Evolutionary conservation across 2,888 invertebrate genomes (phyloP).

Genomic region (Trichogramma dendrolimi): DNA sequence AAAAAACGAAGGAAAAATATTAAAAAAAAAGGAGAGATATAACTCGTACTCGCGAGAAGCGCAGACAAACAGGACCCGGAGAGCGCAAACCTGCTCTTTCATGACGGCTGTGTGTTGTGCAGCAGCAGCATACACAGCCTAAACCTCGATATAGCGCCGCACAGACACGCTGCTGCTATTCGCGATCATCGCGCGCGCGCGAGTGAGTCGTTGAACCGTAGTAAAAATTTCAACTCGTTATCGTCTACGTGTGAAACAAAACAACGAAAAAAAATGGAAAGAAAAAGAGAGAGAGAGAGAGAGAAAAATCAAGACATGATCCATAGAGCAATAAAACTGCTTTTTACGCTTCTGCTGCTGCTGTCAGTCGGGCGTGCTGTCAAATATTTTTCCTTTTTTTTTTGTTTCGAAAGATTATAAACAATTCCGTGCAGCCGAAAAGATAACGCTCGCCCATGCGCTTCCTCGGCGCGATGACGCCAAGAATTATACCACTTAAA

Average conservation of each 20-base stretch:
- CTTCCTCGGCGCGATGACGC: too few species aligned
- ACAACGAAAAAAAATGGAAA: not conserved
- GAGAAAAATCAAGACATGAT: not conserved
- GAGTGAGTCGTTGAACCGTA: too few species aligned
- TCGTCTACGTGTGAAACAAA: not conserved
- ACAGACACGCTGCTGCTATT: slow-evolving; percentile 11
- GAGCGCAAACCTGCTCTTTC: not conserved
- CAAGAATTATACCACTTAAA: too few species aligned
- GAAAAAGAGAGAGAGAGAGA: not conserved
- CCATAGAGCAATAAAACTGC: not conserved
- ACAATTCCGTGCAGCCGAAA: too few species aligned
- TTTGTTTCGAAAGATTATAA: too few species aligned
- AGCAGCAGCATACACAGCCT: not conserved
- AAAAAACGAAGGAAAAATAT: not conserved
- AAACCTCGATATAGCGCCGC: slow-evolving; percentile 15
- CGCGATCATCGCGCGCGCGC: slow-evolving; percentile 7
- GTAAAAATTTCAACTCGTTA: not conserved
- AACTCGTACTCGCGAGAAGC: not conserved
- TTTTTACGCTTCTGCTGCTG: too few species aligned
- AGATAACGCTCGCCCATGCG: too few species aligned
- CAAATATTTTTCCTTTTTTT: too few species aligned
- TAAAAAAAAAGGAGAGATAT: not conserved
- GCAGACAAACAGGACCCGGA: not conserved
- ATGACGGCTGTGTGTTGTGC: not conserved
- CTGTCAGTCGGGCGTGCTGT: too few species aligned